phyloP scores from a whole-genome alignment of 1,140 invertebrate species.

The Tetramorium alpestre region DNA sequence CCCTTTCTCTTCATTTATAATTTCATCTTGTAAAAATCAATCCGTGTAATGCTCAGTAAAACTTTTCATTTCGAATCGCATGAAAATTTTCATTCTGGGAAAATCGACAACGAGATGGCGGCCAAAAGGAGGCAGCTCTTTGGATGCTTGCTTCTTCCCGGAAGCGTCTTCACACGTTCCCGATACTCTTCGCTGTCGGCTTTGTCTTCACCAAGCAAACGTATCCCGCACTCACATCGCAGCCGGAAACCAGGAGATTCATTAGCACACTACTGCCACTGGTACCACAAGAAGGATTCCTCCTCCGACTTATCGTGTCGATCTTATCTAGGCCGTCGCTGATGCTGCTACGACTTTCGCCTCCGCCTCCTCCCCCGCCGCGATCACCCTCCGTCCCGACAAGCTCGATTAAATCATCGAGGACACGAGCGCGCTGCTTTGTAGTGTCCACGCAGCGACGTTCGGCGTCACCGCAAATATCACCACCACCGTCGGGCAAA shows the following conservation, averaged over 20 bases:
- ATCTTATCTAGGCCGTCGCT: constrained; percentile 67
- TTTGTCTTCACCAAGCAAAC: constrained; percentile 91
- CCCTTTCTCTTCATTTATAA: background rate
- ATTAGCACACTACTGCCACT: constrained; percentile 92
- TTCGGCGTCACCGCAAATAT: background rate
- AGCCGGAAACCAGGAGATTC: constrained; percentile 96
- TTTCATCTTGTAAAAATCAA: background rate
- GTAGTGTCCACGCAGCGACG: background rate
- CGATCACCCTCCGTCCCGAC: constrained; percentile 61
- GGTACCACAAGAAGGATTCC: constrained; percentile 36
- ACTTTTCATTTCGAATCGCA: background rate
- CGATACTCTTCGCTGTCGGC: constrained; percentile 78
- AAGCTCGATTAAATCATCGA: constrained; percentile 30
- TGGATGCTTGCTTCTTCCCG: background rate
- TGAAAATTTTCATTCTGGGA: background rate
- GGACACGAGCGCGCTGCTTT: constrained; percentile 5
- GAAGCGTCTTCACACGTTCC: constrained; percentile 79
- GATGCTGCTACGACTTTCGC: constrained; percentile 73
- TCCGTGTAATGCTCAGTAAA: background rate
- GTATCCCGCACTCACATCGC: constrained; percentile 96
- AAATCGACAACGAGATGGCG: constrained; percentile 1
- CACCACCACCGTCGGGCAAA: constrained; percentile 9
- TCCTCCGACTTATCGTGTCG: constrained; percentile 27
- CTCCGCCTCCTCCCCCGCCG: constrained; percentile 60
- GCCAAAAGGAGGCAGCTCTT: constrained; percentile 4